Base-by-base conservation (phyloP, 2,888 invertebrate genomes). In the Phaedon cochleariae region DNA sequence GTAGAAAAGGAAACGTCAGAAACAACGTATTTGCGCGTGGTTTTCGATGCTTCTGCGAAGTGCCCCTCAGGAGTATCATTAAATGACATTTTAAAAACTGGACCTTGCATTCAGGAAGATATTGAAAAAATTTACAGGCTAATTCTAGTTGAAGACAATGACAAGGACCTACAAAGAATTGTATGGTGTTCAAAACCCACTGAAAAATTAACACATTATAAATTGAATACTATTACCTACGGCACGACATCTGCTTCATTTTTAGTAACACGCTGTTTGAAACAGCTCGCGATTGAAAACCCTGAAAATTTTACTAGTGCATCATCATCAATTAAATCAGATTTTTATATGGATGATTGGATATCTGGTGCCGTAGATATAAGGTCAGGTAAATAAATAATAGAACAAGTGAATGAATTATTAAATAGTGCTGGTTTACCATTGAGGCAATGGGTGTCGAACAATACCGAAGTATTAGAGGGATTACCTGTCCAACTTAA, bases 81-180 rank as follows among this genome's bases (percentile, higher is more conserved):
- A 21, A 65, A 65, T 34, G 57, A 61, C 17, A 31, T 52, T 18
- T 51, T 65, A n/a, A 52, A 45, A 22, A 29, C 29, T 1, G 58
- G 58, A 0, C 65, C 61, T 20, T 52, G 20, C 1, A 61, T 61
- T 21, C 61, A 59, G 74, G 76, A 46, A 54, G 79, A 77, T 46
- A 70, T 79, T 9, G 57, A 72, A 6, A 77, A 80, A 65, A 80
- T 81, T 78, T 81, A 77, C 45, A 55, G 77, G 0, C 74, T 76
- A 64, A 65, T 78, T 2, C 64, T 59, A 5, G 70, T 79, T 1
- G 17, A 59, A 4, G 48, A 68, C 4, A 58, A 72, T 1, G 73
- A 80, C 58, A 29, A 67, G 5, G 54, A 72, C 15, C 65, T 77
- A 3, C 81, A 81, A 62, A 54, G 75, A 34, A 79, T 80, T 4